Base-by-base conservation (phyloP, 64 coral and sea anemone genomes). In the Montipora efflorescens region DNA sequence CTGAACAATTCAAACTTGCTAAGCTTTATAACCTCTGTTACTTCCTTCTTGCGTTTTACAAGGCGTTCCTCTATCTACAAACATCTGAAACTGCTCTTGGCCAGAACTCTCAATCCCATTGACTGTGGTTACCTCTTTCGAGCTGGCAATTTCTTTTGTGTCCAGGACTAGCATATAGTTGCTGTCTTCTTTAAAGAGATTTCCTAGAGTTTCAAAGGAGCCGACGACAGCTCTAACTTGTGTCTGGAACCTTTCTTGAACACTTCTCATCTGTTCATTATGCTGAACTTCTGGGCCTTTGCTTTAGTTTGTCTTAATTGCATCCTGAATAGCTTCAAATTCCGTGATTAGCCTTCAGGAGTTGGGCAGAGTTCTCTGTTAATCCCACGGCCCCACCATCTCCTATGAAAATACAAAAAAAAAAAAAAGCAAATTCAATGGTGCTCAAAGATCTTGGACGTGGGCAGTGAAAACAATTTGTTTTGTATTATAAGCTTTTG, bases 111-210 rank as follows among this genome's bases (percentile, higher is more conserved):
- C 46, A 90, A 79, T 90, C 16, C 18, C 48, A 13, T 90, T 90
- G 14, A 90, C 44, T 76, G 74, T 90, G 49, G 87, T 10, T 5
- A 90, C 50, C 74, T 78, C 87, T 59, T 61, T 15, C 47, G 8
- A 11, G 21, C 21, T 78, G 6, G 75, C 87, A 90, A 90, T 90
- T 58, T 90, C 70, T 19, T 75, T 88, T 21, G 87, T 88, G 70
- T 88, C 87, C 10, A 88, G 68, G 45, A 88, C 87, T n/a, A 88
- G 66, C 68, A 88, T 14, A 51, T 88, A 68, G 11, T 74, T 5
- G 46, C 87, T 88, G 43, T 75, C 68, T 50, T 88, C 87, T 90
- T 90, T 79, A n/a, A 90, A 79, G 49, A 57, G 74, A 59, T 90
- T 90, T 59, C 51, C 74, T 13, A 90, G 0, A 8, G 18, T 61